These are phyloP conservation scores for Protaetia brevitarsis DNA, from an alignment of 1,140 invertebrate genomes.

Conservation along the genomic window DNA sequence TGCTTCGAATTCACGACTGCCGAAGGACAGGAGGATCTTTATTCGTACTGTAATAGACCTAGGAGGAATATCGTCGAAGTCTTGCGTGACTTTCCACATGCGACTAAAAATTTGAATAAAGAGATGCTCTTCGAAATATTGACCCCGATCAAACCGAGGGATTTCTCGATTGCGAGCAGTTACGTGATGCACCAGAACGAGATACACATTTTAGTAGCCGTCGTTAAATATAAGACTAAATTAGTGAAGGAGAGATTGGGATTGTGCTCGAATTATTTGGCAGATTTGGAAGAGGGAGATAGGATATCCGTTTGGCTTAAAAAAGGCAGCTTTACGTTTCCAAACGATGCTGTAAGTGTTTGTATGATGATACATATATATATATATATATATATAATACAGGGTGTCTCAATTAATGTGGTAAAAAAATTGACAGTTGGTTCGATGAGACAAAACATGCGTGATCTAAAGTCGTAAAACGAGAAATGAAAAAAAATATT, in stretches of 20 bases:
- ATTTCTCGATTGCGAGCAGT: conserved; percentile 95
- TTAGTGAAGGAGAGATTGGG: conserved; percentile 74
- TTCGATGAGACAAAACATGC: no score
- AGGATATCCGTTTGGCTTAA: conserved; percentile 71
- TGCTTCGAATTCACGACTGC: conserved; percentile 81
- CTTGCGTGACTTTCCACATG: conserved; percentile 85
- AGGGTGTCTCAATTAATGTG: no score
- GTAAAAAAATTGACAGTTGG: no score
- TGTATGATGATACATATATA: background rate
- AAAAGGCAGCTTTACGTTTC: conserved; percentile 79
- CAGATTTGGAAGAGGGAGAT: conserved; percentile 58
- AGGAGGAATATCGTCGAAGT: conserved; percentile 87
- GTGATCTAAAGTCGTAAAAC: no score
- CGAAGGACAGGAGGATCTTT: conserved; percentile 85
- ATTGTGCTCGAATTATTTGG: conserved; percentile 90
- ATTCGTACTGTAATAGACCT: conserved; percentile 84
- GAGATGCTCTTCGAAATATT: conserved; percentile 88
- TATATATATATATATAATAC: conserved; percentile 44
- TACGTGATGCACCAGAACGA: conserved; percentile 54
- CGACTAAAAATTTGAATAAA: conserved; percentile 70
- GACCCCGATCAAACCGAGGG: conserved; percentile 82
- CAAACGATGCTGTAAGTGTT: conserved; percentile 52
- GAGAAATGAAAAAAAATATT: no score
- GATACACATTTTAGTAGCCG: conserved; percentile 84
- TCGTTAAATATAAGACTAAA: conserved; percentile 87